Percentiles rank a stretch among this genome's conserved stretches.
These are phyloP conservation scores for Cheilinus undulatus DNA, from an alignment of 2,113 vertebrate species.

Conservation along the genomic window DNA sequence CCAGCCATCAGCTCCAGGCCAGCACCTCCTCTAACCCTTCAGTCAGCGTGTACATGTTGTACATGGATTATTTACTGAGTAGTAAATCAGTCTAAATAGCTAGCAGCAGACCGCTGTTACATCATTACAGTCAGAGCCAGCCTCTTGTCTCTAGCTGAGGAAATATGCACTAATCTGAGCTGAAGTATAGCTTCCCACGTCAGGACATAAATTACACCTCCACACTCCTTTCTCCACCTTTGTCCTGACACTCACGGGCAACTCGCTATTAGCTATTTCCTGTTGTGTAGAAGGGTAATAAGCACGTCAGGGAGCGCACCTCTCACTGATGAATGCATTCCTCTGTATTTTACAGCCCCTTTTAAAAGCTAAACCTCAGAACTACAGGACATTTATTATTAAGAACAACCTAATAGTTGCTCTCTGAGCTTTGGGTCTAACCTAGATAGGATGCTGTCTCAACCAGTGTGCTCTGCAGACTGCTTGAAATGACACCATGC, in stretches of 20 bases:
- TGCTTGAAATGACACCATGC: constrained; percentile 32
- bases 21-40: constrained; percentile 16
- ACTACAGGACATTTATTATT: constrained; percentile 62
- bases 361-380: constrained; percentile 18
- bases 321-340: constrained; percentile 10
- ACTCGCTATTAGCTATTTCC: constrained; percentile 22
- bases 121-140: neutral
- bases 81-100: neutral
- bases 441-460: constrained; percentile 47
- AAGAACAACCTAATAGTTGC: constrained; percentile 47
- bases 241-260: neutral
- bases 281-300: constrained; percentile 34
- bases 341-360: constrained; percentile 16
- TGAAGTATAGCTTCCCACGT: neutral
- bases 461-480: constrained; percentile 25
- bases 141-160: neutral
- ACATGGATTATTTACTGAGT: neutral
- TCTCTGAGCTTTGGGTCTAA: constrained; percentile 37
- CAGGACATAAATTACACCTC: constrained; percentile 26
- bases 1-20: constrained; percentile 19
- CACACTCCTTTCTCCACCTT: neutral
- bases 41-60: neutral
- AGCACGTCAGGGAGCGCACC: constrained; percentile 17
- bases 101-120: neutral
- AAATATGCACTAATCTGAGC: constrained; percentile 12